Base-by-base conservation (phyloP, 2,113 vertebrate species). In the Nansenia antarctica region DNA sequence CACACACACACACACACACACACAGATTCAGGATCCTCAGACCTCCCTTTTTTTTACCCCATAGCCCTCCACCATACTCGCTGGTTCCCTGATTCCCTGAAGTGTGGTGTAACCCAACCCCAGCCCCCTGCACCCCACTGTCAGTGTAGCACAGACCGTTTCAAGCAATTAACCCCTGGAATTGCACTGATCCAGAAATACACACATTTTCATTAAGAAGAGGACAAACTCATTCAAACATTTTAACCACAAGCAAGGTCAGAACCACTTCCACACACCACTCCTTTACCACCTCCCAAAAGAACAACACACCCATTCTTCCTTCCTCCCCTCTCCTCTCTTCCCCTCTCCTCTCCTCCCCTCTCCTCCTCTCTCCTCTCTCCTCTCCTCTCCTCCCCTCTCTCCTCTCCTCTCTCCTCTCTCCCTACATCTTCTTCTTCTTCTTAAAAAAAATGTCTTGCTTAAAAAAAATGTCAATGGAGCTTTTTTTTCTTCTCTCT, bases 141-240 rank as follows among this genome's bases (percentile, higher is more conserved):
- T 87, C 90, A 79, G 81, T 90, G 89, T 81, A 89, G 87, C 85
- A 81, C 82, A 89, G 78, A 92, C 82, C 84, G 88, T 90, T 91
- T 91, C 83, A 89, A 92, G 90, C 89, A 94, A 95, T 95, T 94
- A 94, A 94, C 91, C 92, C 91, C 77, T 82, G 82, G 90, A 90
- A 90, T 90, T 80, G 87, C 89, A 88, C 85, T 88, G 89, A 90
- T 90, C 78, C 90, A 71, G 72, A 89, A 90, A 87, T 80, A 62
- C 81, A 11, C 88, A 65, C 80, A 58, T 53, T 49, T 82, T 87
- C 61, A 55, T 84, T 86, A 58, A 2, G 78, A 83, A 77, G 77
- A 70, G 83, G 12, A 85, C 77, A 49, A 67, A 22, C 75, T 31
- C 35, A 77, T 76, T 74, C 82, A 83, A 74, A 77, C 73, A 71